Evolutionary conservation across 2,888 invertebrate species (phyloP), one percentile per base, ranked within the genome.

Genomic region (Anorthoa munda): DNA sequence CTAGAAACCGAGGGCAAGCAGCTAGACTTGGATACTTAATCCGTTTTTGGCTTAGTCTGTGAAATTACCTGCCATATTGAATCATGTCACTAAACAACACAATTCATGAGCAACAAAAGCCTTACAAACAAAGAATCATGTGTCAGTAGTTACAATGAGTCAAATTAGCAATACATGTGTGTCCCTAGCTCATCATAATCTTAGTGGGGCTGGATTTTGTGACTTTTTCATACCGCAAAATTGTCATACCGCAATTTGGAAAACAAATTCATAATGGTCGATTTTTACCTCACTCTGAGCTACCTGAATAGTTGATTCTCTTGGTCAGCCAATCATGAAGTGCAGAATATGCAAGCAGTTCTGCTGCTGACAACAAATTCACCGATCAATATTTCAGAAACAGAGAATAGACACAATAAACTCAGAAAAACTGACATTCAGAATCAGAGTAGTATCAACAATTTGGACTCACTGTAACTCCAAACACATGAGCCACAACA

Each of bases 61-160:
- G 17, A n/a, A 72, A 53, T 48, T 17, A 60, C 1, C 2, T 51
- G 31, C 51, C 17, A 53, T 26, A 53, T 7, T 59, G 51, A 77
- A 70, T 63, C 79, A 61, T 61, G 53, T 79, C 66, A 79, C 61
- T 61, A 61, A 77, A 66, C 46, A 46, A 17, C 46, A 59, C 51
- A 21, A 39, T 31, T 61, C 61, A 75, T 55, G 4, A 75, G n/a
- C 21, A 63, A 69, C 2, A 50, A 66, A 17, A 26, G 18, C 18
- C 26, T 56, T 45, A 39, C 55, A 51, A 12, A 17, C 12, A 53
- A 9, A n/a, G 26, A 45, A 45, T 0, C 26, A 63, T 58, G 17
- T 66, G 66, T 74, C 0, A 55, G 55, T 31, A 46, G 51, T 61
- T 61, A 66, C 46, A 66, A 45, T 60, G 53, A 78, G 74, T 76